Evolutionary conservation across 1,140 invertebrate species (phyloP).

Genomic region (Radopholus similis): DNA sequence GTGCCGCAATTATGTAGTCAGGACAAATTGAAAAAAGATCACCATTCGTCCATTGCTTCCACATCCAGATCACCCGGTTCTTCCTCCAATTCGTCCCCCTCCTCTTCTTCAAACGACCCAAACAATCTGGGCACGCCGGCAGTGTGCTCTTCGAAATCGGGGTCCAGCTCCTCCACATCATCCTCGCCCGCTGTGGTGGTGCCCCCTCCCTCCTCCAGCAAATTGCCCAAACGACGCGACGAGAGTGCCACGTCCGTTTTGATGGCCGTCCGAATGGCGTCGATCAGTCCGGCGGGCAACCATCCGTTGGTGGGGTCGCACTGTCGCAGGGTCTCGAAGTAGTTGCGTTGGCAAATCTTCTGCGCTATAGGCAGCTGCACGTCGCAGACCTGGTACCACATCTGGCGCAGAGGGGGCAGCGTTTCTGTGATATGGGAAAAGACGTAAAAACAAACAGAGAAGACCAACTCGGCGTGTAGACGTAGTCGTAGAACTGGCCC

Average conservation of each 20-base stretch:
- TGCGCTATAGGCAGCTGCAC: slow-evolving; percentile 46
- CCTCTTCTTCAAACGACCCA: slow-evolving; percentile 17
- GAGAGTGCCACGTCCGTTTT: slow-evolving; percentile 50
- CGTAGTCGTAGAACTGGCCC: slow-evolving; percentile 26
- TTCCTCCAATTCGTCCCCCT: slow-evolving; percentile 11
- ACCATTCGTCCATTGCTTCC: too few relatives aligned
- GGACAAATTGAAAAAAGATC: too few relatives aligned
- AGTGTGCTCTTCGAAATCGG: not conserved
- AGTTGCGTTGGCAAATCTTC: slow-evolving; percentile 31
- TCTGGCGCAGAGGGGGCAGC: slow-evolving; percentile 50
- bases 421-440: slow-evolving; percentile 19
- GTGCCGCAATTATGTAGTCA: too few relatives aligned
- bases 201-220: not conserved
- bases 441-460: slow-evolving; percentile 10
- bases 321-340: slow-evolving; percentile 9
- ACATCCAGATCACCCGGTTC: not conserved
- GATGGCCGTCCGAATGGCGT: slow-evolving; percentile 46
- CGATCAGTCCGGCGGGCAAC: slow-evolving; percentile 42
- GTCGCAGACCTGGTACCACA: slow-evolving; percentile 58
- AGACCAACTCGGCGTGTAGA: slow-evolving; percentile 40
- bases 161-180: not conserved
- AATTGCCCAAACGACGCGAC: slow-evolving; percentile 19
- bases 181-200: not conserved
- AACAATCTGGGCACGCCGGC: not conserved
- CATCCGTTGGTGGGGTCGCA: slow-evolving; percentile 40